These are phyloP conservation scores for Halyomorpha halys DNA, from an alignment of 1,140 invertebrate genomes.

Conservation along the genomic window DNA sequence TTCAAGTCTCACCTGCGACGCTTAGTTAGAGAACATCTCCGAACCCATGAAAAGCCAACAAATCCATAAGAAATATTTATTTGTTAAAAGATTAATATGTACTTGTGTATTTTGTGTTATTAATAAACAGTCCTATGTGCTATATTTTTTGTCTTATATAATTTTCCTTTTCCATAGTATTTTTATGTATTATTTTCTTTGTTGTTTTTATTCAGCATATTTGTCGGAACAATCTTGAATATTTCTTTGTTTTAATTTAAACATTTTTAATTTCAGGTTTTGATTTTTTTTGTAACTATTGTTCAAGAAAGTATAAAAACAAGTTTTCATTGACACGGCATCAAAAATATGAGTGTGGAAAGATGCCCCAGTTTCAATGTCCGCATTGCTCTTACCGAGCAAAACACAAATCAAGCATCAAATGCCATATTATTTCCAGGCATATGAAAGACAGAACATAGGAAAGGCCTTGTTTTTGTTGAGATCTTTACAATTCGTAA, in stretches of 20 bases:
- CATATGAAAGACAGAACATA: not conserved
- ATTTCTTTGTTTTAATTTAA: not conserved
- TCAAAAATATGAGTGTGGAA: slow-evolving; percentile 69
- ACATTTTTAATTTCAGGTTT: not conserved
- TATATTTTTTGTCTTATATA: too few species aligned
- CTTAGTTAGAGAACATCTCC: slow-evolving; percentile 9
- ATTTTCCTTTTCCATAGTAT: too few species aligned
- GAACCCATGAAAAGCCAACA: not conserved
- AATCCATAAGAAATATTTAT: not conserved
- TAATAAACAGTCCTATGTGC: too few species aligned
- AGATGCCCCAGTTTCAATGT: slow-evolving; percentile 37
- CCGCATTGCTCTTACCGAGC: slow-evolving; percentile 30
- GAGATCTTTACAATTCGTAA: too few species aligned
- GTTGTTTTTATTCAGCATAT: too few species aligned
- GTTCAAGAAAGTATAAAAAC: slow-evolving; percentile 54
- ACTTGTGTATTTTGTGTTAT: too few species aligned
- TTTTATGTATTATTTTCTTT: too few species aligned
- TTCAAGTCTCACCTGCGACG: slow-evolving; percentile 6
- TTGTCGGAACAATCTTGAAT: too few species aligned
- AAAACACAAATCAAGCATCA: slow-evolving; percentile 36
- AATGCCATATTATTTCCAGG: slow-evolving; percentile 25
- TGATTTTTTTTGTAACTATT: not conserved
- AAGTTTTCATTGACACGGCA: slow-evolving; percentile 50
- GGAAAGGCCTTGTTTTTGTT: too few species aligned
- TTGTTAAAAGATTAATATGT: too few species aligned